phyloP scores from a whole-genome alignment of 2,113 vertebrate species.

The Colinus virginianus region DNA sequence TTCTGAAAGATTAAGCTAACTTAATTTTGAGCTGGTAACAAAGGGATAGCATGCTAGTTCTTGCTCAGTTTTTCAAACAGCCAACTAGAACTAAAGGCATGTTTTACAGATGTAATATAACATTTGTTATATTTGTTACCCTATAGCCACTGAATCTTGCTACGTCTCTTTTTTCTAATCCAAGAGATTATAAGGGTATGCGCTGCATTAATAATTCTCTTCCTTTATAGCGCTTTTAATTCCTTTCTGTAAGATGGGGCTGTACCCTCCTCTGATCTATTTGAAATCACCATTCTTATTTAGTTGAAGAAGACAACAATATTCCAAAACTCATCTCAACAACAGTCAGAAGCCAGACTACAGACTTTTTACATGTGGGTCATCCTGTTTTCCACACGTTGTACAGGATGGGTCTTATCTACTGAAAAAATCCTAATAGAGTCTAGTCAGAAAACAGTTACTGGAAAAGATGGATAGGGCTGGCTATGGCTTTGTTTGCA shows the following conservation, averaged over 20 bases:
- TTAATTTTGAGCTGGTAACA: constrained; percentile 9
- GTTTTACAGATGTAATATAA: not conserved
- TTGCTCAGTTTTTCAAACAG: not conserved
- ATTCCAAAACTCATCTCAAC: not conserved
- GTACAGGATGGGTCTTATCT: not conserved
- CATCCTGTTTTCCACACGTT: not conserved
- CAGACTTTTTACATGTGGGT: not conserved
- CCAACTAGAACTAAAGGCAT: not conserved
- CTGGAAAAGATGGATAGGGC: not conserved
- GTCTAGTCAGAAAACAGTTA: not conserved
- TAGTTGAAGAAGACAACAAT: not conserved
- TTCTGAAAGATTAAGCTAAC: not conserved
- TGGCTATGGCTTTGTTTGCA: not conserved
- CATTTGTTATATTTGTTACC: not conserved
- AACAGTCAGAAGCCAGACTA: not conserved
- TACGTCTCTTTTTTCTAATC: not conserved
- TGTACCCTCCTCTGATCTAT: not conserved
- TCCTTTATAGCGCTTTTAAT: not conserved
- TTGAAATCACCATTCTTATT: not conserved
- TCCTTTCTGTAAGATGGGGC: not conserved
- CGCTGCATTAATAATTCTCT: not conserved
- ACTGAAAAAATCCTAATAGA: not conserved
- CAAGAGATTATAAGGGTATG: not conserved
- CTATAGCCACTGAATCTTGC: not conserved
- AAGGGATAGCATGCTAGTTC: not conserved